phyloP scores from a whole-genome alignment of 2,888 invertebrate genomes.

The Iphiclides podalirius region DNA sequence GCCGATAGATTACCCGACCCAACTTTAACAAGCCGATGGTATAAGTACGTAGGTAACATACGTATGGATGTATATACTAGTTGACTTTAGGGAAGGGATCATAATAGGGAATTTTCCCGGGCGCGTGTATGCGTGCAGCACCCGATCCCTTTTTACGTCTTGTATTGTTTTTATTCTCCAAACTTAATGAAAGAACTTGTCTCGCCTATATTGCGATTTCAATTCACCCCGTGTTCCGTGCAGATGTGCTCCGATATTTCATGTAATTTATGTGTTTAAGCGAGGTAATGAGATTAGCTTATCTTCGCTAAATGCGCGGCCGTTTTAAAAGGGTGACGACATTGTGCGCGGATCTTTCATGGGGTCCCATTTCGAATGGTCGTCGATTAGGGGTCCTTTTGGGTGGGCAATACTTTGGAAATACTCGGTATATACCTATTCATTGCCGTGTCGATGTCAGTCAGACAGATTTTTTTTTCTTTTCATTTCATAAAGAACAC shows the following conservation, averaged over 20 bases:
- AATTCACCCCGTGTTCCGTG: slow-evolving; percentile 53
- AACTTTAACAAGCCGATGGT: slow-evolving; percentile 59
- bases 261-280: slow-evolving; percentile 32
- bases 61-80: slow-evolving; percentile 41
- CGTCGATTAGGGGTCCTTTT: too few species aligned
- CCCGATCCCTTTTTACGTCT: slow-evolving; percentile 76
- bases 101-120: slow-evolving; percentile 75
- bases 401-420: neutral
- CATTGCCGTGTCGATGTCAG: neutral
- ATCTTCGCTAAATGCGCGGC: slow-evolving; percentile 15
- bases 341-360: neutral
- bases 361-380: neutral
- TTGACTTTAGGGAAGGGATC: slow-evolving; percentile 73
- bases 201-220: slow-evolving; percentile 67
- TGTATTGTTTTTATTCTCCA: slow-evolving; percentile 78
- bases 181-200: slow-evolving; percentile 77
- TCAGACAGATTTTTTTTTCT: neutral
- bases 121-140: slow-evolving; percentile 65
- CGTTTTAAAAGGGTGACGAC: slow-evolving; percentile 3
- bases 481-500: neutral
- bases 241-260: slow-evolving; percentile 41
- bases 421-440: neutral
- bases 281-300: slow-evolving; percentile 12
- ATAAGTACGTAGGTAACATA: slow-evolving; percentile 52
- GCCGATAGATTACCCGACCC: slow-evolving; percentile 24